Conservation (phyloP, 2,113 vertebrate species). For the Calypte anna region DNA sequence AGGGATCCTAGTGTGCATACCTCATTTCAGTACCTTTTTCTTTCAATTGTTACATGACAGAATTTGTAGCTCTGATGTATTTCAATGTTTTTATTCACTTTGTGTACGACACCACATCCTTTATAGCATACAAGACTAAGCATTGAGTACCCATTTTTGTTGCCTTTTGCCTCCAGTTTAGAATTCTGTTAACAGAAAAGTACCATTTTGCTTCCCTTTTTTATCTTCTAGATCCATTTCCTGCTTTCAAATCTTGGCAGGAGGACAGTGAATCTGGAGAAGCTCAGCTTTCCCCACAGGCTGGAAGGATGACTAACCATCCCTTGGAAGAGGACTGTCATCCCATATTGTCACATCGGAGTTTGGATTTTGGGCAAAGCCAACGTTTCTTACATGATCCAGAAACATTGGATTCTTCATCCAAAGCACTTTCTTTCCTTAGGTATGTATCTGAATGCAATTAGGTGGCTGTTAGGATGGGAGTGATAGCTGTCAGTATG, state of each 20-base stretch:
- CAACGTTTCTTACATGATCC: constrained; percentile 92
- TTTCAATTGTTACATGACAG: constrained; percentile 37
- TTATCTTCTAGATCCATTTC: constrained; percentile 87
- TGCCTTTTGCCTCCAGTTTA: not conserved
- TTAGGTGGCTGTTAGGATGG: not conserved
- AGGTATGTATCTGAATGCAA: constrained; percentile 75
- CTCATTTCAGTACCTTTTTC: constrained; percentile 53
- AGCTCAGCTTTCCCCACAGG: constrained; percentile 94
- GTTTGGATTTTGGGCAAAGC: constrained; percentile 92
- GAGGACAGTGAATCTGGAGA: constrained; percentile 92
- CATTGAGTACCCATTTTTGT: constrained; percentile 13
- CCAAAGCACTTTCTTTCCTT: constrained; percentile 87
- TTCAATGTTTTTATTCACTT: constrained; percentile 56
- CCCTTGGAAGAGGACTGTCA: constrained; percentile 88
- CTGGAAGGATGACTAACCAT: constrained; percentile 92
- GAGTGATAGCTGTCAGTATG: not conserved
- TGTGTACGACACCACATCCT: constrained; percentile 58
- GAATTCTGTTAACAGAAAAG: constrained; percentile 22
- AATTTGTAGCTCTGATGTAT: constrained; percentile 63
- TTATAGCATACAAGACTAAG: constrained; percentile 55
- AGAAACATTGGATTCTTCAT: constrained; percentile 83
- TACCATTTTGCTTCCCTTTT: constrained; percentile 60
- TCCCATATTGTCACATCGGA: constrained; percentile 87
- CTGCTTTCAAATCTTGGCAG: constrained; percentile 96
- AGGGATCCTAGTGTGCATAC: constrained; percentile 66